Evolutionary conservation across 2,113 vertebrate genomes (phyloP).

Genomic region (Lepus europaeus): DNA sequence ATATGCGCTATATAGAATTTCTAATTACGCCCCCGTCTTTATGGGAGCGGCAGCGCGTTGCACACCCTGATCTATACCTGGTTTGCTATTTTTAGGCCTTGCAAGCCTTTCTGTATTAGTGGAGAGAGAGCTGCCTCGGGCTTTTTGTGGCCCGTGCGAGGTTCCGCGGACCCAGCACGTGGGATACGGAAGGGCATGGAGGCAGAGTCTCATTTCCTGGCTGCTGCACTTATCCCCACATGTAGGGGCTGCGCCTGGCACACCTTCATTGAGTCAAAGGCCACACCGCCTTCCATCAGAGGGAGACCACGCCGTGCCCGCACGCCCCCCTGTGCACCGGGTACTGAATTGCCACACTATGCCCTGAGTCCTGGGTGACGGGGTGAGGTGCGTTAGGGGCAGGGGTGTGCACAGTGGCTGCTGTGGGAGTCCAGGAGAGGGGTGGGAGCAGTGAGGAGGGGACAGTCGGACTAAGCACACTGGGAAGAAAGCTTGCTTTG

Average conservation of each 20-base stretch:
- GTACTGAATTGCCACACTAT: fast-evolving
- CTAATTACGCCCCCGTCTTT: neutral
- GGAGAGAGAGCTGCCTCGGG: fast-evolving
- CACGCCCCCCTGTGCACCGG: fast-evolving
- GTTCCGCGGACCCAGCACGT: neutral
- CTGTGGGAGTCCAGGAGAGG: neutral
- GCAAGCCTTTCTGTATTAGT: neutral
- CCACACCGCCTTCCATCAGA: fast-evolving
- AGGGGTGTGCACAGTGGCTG: fast-evolving
- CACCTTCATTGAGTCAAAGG: neutral
- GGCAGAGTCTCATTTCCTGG: neutral
- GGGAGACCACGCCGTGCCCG: fast-evolving
- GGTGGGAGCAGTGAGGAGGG: fast-evolving
- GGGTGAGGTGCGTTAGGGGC: fast-evolving
- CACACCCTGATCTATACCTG: neutral
- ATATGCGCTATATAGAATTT: neutral
- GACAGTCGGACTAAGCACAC: neutral
- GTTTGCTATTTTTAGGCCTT: neutral
- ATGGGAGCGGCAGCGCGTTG: fast-evolving
- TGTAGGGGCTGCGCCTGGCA: fast-evolving
- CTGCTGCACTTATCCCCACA: fast-evolving
- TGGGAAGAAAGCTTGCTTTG: neutral
- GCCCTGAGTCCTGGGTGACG: neutral
- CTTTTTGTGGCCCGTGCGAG: neutral
- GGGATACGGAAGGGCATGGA: too few species aligned